Evolutionary conservation across 2,113 vertebrate species (phyloP).

Genomic region (Melanotaenia duboulayi): DNA sequence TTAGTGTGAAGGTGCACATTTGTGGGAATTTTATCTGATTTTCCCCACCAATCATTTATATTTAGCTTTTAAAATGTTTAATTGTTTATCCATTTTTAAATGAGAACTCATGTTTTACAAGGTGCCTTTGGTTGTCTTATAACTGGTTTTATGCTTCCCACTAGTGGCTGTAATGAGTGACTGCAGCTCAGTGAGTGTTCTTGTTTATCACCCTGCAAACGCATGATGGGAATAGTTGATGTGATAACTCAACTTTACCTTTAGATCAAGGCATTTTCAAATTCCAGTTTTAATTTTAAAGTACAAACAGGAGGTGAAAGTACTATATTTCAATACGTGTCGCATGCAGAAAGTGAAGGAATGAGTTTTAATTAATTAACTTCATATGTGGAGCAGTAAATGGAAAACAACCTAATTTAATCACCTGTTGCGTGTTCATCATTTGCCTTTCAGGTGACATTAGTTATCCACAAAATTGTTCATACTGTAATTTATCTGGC

Average conservation of each 20-base stretch:
- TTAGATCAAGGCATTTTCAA: background rate
- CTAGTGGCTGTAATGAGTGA: constrained; percentile 49
- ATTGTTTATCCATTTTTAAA: background rate
- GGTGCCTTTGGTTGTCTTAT: background rate
- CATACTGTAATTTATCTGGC: background rate
- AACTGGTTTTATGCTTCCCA: constrained; percentile 39
- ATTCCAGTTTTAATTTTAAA: background rate
- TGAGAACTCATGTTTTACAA: background rate
- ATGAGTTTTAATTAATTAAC: no score
- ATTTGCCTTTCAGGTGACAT: no score
- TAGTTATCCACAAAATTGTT: no score
- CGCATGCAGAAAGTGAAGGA: background rate
- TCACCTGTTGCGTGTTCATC: no score
- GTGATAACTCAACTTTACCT: background rate
- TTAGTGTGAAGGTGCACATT: background rate
- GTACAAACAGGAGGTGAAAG: background rate
- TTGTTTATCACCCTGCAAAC: background rate
- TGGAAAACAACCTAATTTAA: no score
- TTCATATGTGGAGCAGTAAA: no score
- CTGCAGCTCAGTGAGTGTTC: constrained; percentile 20
- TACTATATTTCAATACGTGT: no score
- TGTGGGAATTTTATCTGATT: background rate
- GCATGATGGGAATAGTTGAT: background rate
- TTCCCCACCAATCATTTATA: background rate
- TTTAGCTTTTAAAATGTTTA: background rate